Conservation (phyloP, 2,113 vertebrate genomes). For the Myiopsitta monachus region DNA sequence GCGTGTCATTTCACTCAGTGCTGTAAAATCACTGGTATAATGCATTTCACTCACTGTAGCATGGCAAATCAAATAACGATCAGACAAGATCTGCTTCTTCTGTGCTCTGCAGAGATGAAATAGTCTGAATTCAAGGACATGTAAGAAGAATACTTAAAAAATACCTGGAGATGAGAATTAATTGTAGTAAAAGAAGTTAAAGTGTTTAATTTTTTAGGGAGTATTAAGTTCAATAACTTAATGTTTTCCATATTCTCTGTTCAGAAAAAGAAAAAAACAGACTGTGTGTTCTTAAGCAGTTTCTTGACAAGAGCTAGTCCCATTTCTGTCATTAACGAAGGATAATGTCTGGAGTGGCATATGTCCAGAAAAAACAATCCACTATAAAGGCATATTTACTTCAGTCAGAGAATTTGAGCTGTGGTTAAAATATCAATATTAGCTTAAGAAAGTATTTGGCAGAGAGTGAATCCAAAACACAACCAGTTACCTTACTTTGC, state of each 20-base stretch:
- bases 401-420: constrained; percentile 63
- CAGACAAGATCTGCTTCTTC: neutral
- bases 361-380: constrained; percentile 50
- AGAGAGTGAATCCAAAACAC: neutral
- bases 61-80: neutral
- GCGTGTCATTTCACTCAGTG: neutral
- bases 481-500: neutral
- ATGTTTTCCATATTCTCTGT: neutral
- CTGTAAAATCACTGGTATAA: neutral
- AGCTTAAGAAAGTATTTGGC: constrained; percentile 73
- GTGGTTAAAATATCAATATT: constrained; percentile 75
- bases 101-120: neutral
- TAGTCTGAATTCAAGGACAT: neutral
- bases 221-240: neutral
- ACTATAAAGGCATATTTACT: constrained; percentile 56
- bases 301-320: constrained; percentile 43
- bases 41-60: neutral
- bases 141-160: neutral
- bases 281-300: constrained; percentile 6
- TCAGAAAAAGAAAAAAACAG: neutral
- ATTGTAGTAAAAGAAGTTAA: neutral
- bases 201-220: neutral
- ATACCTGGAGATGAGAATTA: neutral
- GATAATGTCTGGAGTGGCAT: constrained; percentile 50
- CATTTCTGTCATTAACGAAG: constrained; percentile 30